Evolutionary conservation across 2,113 vertebrate species (phyloP).

Genomic region (Felis catus): F.catus_Fca126_mat1.0 CM031418.1:34770501-34771000

Average conservation of each 20-base stretch:
- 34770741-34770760: background rate
- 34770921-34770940: background rate
- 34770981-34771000: background rate
- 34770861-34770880: background rate
- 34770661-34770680: background rate
- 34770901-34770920: background rate
- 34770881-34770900: no score
- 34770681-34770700: background rate
- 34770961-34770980: background rate
- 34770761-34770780: no score
- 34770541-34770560: fast-evolving
- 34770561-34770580: background rate
- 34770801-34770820: background rate
- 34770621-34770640: background rate
- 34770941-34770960: background rate
- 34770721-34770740: background rate
- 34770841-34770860: background rate
- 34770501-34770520: background rate
- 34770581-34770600: background rate
- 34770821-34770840: background rate
- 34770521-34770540: background rate
- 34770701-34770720: background rate
- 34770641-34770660: background rate
- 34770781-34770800: background rate
- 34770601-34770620: background rate